Percentiles rank a stretch among this genome's conserved stretches.
Conservation (phyloP, 2,888 invertebrate species). For the Aethes cnicana region DNA sequence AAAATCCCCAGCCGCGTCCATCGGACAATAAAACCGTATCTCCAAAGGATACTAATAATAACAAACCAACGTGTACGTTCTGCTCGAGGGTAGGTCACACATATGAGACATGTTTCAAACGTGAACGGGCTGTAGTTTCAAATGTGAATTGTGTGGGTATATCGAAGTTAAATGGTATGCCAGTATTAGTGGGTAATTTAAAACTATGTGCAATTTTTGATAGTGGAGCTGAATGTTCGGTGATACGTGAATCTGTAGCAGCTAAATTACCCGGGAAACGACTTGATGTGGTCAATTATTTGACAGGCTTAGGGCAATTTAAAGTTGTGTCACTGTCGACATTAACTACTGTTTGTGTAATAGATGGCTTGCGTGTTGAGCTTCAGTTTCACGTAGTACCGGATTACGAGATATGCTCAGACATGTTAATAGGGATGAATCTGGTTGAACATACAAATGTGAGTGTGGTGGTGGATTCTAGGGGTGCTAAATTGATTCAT, state of each 20-base stretch:
- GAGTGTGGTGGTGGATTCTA: slow-evolving; percentile 28
- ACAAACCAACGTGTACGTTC: slow-evolving; percentile 33
- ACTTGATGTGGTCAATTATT: slow-evolving; percentile 26
- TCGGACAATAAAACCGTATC: slow-evolving; percentile 9
- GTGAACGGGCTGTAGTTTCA: slow-evolving; percentile 33
- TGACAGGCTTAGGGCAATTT: slow-evolving; percentile 37
- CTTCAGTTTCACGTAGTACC: slow-evolving; percentile 37
- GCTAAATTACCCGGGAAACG: slow-evolving; percentile 37
- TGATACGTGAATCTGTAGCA: slow-evolving; percentile 39
- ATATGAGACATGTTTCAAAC: slow-evolving; percentile 38
- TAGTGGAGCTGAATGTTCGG: slow-evolving; percentile 43
- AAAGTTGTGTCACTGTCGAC: slow-evolving; percentile 33
- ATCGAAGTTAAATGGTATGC: slow-evolving; percentile 28
- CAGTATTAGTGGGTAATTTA: slow-evolving; percentile 19
- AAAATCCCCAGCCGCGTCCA: background rate
- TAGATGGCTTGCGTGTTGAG: slow-evolving; percentile 34
- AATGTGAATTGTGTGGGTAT: slow-evolving; percentile 37
- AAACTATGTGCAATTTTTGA: slow-evolving; percentile 37
- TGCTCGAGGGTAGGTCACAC: slow-evolving; percentile 40
- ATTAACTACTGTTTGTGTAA: slow-evolving; percentile 28
- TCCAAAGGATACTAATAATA: slow-evolving; percentile 19
- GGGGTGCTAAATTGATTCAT: slow-evolving; percentile 31
- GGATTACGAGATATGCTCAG: slow-evolving; percentile 30
- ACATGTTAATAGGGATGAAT: slow-evolving; percentile 35
- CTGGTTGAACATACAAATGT: slow-evolving; percentile 32